These are phyloP conservation scores for Hydractinia echinata DNA, from an alignment of 30 jellyfish, hydroid and myxozoan genomes.

Conservation along the genomic window DNA sequence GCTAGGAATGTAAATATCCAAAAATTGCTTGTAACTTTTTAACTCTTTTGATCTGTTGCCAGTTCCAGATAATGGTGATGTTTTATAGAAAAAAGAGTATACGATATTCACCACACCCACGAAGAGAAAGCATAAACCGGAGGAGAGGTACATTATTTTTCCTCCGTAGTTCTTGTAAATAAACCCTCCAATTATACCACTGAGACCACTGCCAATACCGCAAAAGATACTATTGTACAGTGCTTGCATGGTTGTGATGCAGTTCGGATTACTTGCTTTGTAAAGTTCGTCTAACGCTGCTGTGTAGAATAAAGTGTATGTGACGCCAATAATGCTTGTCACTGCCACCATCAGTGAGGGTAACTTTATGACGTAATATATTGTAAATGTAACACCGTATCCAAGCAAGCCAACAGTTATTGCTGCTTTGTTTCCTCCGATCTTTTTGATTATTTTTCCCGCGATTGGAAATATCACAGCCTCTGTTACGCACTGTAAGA, in stretches of 20 bases:
- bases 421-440: slow-evolving; percentile 34
- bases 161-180: slow-evolving; percentile 34
- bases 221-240: slow-evolving; percentile 16
- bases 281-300: slow-evolving; percentile 32
- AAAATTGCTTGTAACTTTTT: slow-evolving; percentile 9
- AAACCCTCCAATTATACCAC: slow-evolving; percentile 26
- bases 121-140: neutral
- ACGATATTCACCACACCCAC: neutral
- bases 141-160: neutral
- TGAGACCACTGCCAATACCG: slow-evolving; percentile 28
- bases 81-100: slow-evolving; percentile 12
- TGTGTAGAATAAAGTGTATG: slow-evolving; percentile 14
- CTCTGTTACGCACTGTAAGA: slow-evolving; percentile 21
- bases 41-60: neutral
- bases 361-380: neutral
- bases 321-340: slow-evolving; percentile 10
- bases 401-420: slow-evolving; percentile 19
- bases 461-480: slow-evolving; percentile 30
- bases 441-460: neutral
- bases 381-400: neutral
- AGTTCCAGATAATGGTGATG: neutral
- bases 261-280: slow-evolving; percentile 15
- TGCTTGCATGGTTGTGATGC: slow-evolving; percentile 31
- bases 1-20: neutral
- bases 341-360: neutral